Evolutionary conservation across 2,113 vertebrate genomes (phyloP).

Genomic region (Sula dactylatra): DNA sequence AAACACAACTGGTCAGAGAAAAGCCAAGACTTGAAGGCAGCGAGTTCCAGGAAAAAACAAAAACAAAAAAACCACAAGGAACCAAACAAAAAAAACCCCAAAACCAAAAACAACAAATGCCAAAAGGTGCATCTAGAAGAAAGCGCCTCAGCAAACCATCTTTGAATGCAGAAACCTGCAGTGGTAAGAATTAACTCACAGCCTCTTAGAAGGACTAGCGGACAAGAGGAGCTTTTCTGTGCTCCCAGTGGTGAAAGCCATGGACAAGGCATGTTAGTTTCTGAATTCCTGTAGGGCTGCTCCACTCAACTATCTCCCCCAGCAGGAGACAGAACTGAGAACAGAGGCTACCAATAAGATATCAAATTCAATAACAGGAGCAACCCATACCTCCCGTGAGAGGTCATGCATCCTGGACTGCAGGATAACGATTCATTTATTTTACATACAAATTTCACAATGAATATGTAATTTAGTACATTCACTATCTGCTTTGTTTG

Average conservation of each 20-base stretch:
- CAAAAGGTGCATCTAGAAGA: not conserved
- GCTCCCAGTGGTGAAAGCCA: not conserved
- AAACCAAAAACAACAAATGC: not conserved
- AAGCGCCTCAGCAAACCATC: not conserved
- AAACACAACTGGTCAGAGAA: not conserved
- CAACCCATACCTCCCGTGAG: not conserved
- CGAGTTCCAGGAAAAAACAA: not conserved
- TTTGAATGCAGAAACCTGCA: not conserved
- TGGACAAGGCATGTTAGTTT: not conserved
- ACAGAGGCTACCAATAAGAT: not conserved
- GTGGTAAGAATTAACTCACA: not conserved
- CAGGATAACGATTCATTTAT: not conserved
- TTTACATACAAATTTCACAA: not conserved
- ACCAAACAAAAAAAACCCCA: no score
- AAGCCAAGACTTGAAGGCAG: not conserved
- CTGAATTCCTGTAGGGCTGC: not conserved
- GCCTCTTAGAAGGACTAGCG: not conserved
- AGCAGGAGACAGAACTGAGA: not conserved
- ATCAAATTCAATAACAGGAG: not conserved
- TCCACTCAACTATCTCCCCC: not conserved
- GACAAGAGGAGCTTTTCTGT: not conserved
- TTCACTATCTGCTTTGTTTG: not conserved
- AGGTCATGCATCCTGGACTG: not conserved
- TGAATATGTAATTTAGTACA: not conserved
- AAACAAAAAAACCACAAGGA: no score